Evolutionary conservation across 2,113 vertebrate genomes (phyloP), one percentile per base, ranked within the genome.

Genomic region (Columba livia): DNA sequence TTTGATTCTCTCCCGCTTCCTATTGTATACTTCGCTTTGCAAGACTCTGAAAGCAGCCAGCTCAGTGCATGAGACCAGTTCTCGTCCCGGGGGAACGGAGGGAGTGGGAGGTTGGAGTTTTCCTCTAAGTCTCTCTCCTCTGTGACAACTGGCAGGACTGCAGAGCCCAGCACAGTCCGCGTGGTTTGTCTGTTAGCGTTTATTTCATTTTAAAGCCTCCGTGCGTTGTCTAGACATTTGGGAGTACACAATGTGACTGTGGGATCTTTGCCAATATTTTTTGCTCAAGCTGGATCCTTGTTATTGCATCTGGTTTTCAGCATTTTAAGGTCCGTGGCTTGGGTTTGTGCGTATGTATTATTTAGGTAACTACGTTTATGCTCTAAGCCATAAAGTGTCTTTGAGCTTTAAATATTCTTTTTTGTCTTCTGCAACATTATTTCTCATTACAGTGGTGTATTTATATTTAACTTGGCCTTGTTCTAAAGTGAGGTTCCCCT

Each of bases 181-280:
- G 44, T 95, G 93, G 85, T 94, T 94, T 85, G 64, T 96, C 95
- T 97, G 95, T 53, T 94, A 87, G 86, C 70, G 36, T 94, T 96
- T 83, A 92, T 87, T 96, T 96, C 32, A 91, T 94, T 95, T 93
- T 90, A 89, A 94, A 96, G 90, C 44, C 91, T 92, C 82, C 3
- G n/a, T 95, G 96, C 62, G 4, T 85, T 96, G 97, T 96, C 92
- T 95, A 87, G 96, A 97, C 66, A 1, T 95, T 93, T 90, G 90
- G 87, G 94, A 95, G 89, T 89, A 80, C 96, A 82, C 77, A 95
- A 3, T 95, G 93, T 95, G 89, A 92, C 87, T 93, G 78, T 1
- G 23, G 85, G 40, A 57, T 28, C 79, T 77, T 74, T 96, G 90
- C 93, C 95, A 94, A 1, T 44, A 70, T 87, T 89, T 79, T 84